Percentiles rank a stretch among this genome's conserved stretches.
Conservation (phyloP, 1,140 invertebrate genomes). For the Euura saliciscinereae region DNA sequence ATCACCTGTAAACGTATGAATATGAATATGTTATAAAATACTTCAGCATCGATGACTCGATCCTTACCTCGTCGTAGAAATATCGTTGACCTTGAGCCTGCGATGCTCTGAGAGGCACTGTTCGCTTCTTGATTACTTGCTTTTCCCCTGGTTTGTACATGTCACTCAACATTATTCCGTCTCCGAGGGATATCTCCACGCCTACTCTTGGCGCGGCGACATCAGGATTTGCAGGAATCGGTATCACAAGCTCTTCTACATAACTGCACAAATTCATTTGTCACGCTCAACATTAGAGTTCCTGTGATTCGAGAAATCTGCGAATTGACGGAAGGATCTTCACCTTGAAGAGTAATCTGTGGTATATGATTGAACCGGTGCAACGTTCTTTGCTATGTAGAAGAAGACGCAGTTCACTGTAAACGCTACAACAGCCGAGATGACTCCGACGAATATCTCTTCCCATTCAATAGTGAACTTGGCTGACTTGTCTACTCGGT, state of each 20-base stretch:
- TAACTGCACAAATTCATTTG: not conserved
- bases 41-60: too few relatives aligned
- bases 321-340: not conserved
- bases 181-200: not conserved
- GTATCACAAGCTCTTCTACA: not conserved
- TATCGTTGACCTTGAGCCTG: not conserved
- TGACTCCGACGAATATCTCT: not conserved
- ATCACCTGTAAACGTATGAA: not conserved
- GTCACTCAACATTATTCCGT: not conserved
- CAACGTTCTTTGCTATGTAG: not conserved
- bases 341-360: conserved; percentile 5
- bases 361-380: conserved; percentile 6
- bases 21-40: not conserved
- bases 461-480: not conserved
- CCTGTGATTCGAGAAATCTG: not conserved
- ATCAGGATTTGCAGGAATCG: not conserved
- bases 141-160: not conserved
- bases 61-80: not conserved
- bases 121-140: not conserved
- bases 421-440: not conserved
- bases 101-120: not conserved
- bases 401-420: not conserved
- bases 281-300: not conserved
- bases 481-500: not conserved
- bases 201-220: not conserved